Evolutionary conservation across 2,113 vertebrate species (phyloP).

Genomic region (Bujurquina vittata): DNA sequence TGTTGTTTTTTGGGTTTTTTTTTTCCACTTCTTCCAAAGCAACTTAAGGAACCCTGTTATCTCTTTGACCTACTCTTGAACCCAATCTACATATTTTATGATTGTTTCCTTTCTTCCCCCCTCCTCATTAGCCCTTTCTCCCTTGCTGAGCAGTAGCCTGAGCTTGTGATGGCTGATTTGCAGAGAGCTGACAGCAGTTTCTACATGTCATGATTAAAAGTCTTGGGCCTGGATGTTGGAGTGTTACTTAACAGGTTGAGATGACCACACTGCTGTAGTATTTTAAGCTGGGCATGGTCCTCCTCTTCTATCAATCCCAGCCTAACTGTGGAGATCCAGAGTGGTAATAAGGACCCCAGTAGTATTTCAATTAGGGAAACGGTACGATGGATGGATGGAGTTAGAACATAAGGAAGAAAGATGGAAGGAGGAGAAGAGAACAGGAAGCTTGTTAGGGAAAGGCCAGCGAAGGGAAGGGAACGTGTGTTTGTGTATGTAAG

Average conservation of each 20-base stretch:
- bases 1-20: too few relatives aligned
- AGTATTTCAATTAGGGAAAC: not conserved
- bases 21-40: not conserved
- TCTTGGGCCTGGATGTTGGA: conserved; percentile 44
- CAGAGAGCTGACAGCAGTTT: conserved; percentile 31
- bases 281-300: not conserved
- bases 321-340: not conserved
- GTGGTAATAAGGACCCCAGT: not conserved
- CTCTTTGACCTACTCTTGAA: not conserved
- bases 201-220: conserved; percentile 20
- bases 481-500: conserved; percentile 43
- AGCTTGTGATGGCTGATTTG: conserved; percentile 25
- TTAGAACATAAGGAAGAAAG: not conserved
- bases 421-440: not conserved
- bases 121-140: not conserved
- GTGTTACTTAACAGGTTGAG: conserved; percentile 27
- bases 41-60: not conserved
- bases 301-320: not conserved
- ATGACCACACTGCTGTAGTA: not conserved
- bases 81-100: not conserved
- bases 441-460: conserved; percentile 30
- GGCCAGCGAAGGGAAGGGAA: conserved; percentile 15
- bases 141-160: not conserved
- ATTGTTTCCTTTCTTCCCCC: not conserved
- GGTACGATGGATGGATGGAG: not conserved